Base-by-base conservation (phyloP, 2,797 vertebrate species). In the Sphenopsis melanotis region DNA sequence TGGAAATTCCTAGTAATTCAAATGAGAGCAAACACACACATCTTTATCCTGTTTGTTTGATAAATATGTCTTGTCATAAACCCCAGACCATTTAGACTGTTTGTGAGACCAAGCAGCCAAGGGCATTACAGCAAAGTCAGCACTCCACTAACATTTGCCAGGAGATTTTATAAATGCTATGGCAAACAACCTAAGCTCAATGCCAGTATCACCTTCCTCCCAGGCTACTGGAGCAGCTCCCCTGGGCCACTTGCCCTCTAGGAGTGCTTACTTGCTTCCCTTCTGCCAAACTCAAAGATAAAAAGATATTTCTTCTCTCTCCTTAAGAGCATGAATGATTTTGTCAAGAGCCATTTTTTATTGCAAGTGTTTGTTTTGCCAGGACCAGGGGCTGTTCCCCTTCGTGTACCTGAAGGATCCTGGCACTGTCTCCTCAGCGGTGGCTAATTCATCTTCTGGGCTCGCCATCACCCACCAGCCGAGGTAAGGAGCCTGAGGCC, bases 391-490 rank as follows among this genome's bases (percentile, higher is more conserved):
- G 2, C 23, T 47, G 3, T 37, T 89, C 20, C 22, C 2, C 30
- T 79, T 37, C 14, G 1, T 12, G 21, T 13, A 29, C 14, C 24
- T 79, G 36, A 57, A 47, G 10, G 39, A 18, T 87, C 7, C 30
- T 39, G 22, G 9, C 27, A 37, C 37, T 32, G 13, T 27, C 23
- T 53, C n/a, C 30, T 70, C 39, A 26, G 17, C 2, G 1, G 26
- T 47, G 41, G n/a, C 32, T 55, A 2, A 5, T 68, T 57, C 20
- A 7, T 24, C 11, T 79, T 5, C 27, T 2, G 3, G 27, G 55
- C 21, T 70, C 15, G 30, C 26, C 16, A 5, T 49, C 2, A 1
- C 30, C 36, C 34, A n/a, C 0, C 2, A 16, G 23, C 19, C n/a
- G 15, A 87, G 36, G 14, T 26, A 77, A 66, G 37, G 82, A 86